Evolutionary conservation across 2,888 invertebrate genomes (phyloP), one percentile per base, ranked within the genome.

Genomic region (Acleris holmiana): DNA sequence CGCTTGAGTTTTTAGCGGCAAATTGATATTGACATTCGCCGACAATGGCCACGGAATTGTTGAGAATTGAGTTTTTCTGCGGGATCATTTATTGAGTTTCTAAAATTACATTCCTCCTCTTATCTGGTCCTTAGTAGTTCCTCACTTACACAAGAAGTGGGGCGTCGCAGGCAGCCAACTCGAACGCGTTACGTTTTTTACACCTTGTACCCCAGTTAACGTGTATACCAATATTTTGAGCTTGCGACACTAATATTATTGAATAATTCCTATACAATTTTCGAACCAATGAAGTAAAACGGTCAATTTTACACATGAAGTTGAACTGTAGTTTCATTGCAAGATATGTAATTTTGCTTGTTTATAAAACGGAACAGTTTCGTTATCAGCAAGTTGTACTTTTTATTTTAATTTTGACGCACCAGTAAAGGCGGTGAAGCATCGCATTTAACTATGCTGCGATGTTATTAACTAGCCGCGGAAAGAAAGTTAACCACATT

Each of bases 131-230:
- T 74, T 71, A 67, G 69, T 65, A 69, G 73, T 70, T 71, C 72
- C 71, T 78, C 76, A 77, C 78, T 77, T 76, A 76, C 78, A 72
- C 81, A 86, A 2, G 29, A 29, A 84, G 79, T 86, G 76, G 86
- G 78, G 69, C 85, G 76, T 66, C 68, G 70, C 68, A 73, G 68
- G 73, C 84, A 79, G 77, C 78, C 73, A 75, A 82, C 75, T 82
- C 73, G 79, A 84, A 85, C 83, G 73, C 67, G 75, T 84, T 84
- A 79, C 80, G 80, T 84, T 83, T 78, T 65, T 82, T 78, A 78
- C 77, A 80, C 73, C 73, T 71, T 69, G 69, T 69, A 71, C 71
- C 70, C 71, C 68, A 73, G 69, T 73, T 71, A 68, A 69, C 67
- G 69, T 71, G 58, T 67, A 69, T 50, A 65, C 49, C 55, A 35